These are phyloP conservation scores for Delichon dasypus DNA, from an alignment of 2,797 vertebrate genomes.

Conservation along the genomic window DNA sequence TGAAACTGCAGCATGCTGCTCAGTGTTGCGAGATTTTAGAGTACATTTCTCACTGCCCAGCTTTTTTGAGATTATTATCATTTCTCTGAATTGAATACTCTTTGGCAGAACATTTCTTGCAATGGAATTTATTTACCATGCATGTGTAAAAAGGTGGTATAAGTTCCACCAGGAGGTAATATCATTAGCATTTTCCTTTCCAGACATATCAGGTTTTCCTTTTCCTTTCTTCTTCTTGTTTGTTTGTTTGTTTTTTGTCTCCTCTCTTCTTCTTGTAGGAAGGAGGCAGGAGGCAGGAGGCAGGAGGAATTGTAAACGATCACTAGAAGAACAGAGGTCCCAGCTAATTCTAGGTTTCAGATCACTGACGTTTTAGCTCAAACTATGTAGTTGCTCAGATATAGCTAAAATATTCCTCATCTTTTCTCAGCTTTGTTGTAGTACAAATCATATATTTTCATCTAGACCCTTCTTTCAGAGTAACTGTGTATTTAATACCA, in stretches of 20 bases:
- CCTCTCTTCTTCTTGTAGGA: neutral
- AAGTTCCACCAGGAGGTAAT: neutral
- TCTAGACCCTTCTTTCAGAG: neutral
- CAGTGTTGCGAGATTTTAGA: neutral
- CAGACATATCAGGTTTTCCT: neutral
- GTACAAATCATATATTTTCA: neutral
- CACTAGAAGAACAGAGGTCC: conserved; percentile 7
- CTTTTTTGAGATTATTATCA: neutral
- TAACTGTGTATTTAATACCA: neutral
- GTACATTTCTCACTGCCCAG: neutral
- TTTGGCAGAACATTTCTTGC: neutral
- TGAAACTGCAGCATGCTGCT: neutral
- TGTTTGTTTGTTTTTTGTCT: neutral
- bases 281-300: too few relatives aligned
- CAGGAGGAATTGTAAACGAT: neutral
- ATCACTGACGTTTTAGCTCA: neutral
- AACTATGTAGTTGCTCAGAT: neutral
- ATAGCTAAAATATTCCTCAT: neutral
- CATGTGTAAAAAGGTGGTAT: neutral
- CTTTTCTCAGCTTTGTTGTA: neutral
- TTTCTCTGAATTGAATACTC: neutral
- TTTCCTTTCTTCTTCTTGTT: neutral
- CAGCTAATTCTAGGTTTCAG: neutral
- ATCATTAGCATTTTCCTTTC: neutral
- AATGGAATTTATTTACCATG: neutral